Base-by-base conservation (phyloP, 2,113 vertebrate species). In the Aix galericulata region DNA sequence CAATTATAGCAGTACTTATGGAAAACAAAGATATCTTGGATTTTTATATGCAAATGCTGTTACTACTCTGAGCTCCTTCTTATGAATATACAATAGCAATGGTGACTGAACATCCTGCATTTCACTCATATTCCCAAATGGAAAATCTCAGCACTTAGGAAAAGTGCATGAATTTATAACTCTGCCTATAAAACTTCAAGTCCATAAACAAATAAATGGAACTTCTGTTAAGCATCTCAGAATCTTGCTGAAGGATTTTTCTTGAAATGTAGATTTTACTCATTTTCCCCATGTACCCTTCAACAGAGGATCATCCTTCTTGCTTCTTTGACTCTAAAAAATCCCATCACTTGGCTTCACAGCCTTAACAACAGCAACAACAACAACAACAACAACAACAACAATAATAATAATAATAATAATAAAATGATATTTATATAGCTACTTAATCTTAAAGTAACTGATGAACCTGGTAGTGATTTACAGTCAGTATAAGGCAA, bases 61-160 rank as follows among this genome's bases (percentile, higher is more conserved):
- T 60, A 83, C 20, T 66, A 58, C 17, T 53, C 56, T 62, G 21
- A 92, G 36, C 36, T 20, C 13, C 6, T 69, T 40, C 67, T 95
- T 91, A 91, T 94, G 72, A 92, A 96, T 91, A 81, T 77, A 77
- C 23, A 81, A 55, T 77, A 53, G 9, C 38, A 77, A 77, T 69
- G 91, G 50, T 56, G 40, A 40, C 55, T 81, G 64, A 86, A 74
- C 52, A 86, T 81, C n/a, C 80, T 92, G 32, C n/a, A 66, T 78
- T 80, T 95, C 53, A 56, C 7, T 76, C 1, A 0, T 81, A 83
- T 88, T 92, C 89, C 64, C 77, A 80, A 92, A 83, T 36, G 68
- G 23, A 91, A 77, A 74, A 59, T 59, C 46, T 85, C 31, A 4
- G 25, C 31, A 63, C 29, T 69, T 48, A 74, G 26, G 23, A 66